Percentiles rank a stretch among this genome's conserved stretches.
Evolutionary conservation across 2,888 invertebrate genomes (phyloP).

Genomic region (Plemyria rubiginata): DNA sequence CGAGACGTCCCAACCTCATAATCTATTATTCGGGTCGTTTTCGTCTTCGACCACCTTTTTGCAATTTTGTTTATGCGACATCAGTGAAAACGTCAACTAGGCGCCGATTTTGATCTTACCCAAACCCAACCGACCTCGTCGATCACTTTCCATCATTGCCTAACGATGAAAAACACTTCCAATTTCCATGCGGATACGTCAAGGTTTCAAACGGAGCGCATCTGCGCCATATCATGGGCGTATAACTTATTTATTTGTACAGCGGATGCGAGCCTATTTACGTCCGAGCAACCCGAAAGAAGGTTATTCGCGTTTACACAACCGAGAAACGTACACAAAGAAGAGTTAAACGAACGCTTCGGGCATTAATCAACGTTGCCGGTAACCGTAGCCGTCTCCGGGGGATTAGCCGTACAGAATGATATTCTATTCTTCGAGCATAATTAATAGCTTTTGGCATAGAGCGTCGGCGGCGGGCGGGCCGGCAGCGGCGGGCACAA

Average conservation of each 20-base stretch:
- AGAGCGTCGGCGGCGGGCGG: constrained; percentile 61
- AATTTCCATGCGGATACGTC: constrained; percentile 52
- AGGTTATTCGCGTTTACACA: constrained; percentile 76
- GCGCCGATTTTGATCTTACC: constrained; percentile 49
- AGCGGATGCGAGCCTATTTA: constrained; percentile 70
- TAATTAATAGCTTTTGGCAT: constrained; percentile 84
- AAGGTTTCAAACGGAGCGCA: constrained; percentile 58
- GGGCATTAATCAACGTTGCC: constrained; percentile 81
- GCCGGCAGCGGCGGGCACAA: constrained; percentile 48
- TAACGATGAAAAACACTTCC: constrained; percentile 53
- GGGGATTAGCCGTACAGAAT: constrained; percentile 76
- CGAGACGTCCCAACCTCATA: constrained; percentile 55
- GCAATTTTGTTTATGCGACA: constrained; percentile 51
- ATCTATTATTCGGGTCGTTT: constrained; percentile 53
- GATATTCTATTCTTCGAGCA: constrained; percentile 79
- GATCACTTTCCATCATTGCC: constrained; percentile 63
- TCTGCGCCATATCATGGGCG: constrained; percentile 64
- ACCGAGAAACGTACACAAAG: constrained; percentile 68
- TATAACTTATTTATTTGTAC: constrained; percentile 72
- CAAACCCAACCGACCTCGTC: constrained; percentile 48
- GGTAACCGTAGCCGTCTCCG: constrained; percentile 80
- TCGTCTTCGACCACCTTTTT: constrained; percentile 43
- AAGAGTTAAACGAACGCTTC: constrained; percentile 76
- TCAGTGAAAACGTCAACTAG: constrained; percentile 60
- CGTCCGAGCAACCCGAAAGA: constrained; percentile 71